Evolutionary conservation across 2,888 invertebrate genomes (phyloP), one percentile per base, ranked within the genome.

Genomic region (Caenorhabditis angaria): DNA sequence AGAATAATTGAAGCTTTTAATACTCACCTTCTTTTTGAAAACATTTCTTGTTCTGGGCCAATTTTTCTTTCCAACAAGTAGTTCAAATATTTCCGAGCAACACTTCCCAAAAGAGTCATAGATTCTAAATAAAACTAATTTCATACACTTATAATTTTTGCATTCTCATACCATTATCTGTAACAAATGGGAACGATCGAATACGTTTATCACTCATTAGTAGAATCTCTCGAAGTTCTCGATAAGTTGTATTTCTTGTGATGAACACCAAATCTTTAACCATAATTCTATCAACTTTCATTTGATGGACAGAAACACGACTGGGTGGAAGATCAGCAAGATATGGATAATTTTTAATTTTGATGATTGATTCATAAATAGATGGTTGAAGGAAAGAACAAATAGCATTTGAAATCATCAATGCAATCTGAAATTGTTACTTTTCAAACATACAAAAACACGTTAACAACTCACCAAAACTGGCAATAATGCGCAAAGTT

Each of bases 341-440:
- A 88, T 96, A 97, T 0, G 97, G 97, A 85, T 97, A 90, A 87
- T 94, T 94, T 90, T 97, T 97, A 86, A 97, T 94, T 81, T 95
- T 91, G 80, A 97, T 97, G 88, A 97, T 96, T 89, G 95, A 95
- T 91, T 97, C 97, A 90, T 97, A 97, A 88, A 97, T 93, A 48
- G 97, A 97, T 0, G 97, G 97, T 85, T 95, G 95, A n/a, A 97
- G 90, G 25, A 94, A 90, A 28, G 94, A 92, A 0, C 95, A 95
- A 25, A 95, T 92, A 0, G 95, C 97, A 89, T 97, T 97, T 32
- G 96, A 93, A 41, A 97, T 93, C 68, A 97, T 90, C 5, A 97
- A 96, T 0, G 96, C 94, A 81, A 97, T 94, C 91, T 91, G 88
- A 53, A 88, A 54, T 8, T 50, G n/a, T 48, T 48, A 4, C 6